These are phyloP conservation scores for Astyanax mexicanus DNA, from an alignment of 2,797 vertebrate species.

Conservation along the genomic window DNA sequence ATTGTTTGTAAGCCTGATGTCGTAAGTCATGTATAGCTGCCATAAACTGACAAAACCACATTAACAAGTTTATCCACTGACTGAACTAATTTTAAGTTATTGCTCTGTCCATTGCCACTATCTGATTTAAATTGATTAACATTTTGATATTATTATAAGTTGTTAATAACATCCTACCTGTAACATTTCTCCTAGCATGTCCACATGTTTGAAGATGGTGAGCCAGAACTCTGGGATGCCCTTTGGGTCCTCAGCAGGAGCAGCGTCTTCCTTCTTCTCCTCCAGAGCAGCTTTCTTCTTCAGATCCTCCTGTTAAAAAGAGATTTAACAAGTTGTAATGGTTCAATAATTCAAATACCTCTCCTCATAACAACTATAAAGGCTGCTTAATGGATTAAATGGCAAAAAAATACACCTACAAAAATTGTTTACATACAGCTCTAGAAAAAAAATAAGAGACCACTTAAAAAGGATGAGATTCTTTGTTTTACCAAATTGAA, in stretches of 20 bases:
- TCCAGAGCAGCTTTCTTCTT: constrained; percentile 90
- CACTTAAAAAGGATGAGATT: too few species aligned
- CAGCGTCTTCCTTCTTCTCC: constrained; percentile 83
- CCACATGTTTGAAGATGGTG: constrained; percentile 95
- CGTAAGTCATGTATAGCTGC: too few species aligned
- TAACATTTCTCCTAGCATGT: constrained; percentile 94
- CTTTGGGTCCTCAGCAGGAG: constrained; percentile 82
- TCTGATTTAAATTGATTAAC: too few species aligned
- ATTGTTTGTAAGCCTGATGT: too few species aligned
- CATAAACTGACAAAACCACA: constrained; percentile 13
- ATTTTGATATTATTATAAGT: too few species aligned
- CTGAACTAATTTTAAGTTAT: background rate
- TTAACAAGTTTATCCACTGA: background rate
- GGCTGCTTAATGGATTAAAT: too few species aligned
- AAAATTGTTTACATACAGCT: too few species aligned
- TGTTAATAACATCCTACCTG: constrained; percentile 83
- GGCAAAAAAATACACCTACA: too few species aligned
- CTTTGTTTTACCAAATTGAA: too few species aligned
- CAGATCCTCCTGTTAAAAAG: constrained; percentile 83
- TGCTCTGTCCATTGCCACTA: background rate
- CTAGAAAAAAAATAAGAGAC: too few species aligned
- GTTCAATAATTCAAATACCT: too few species aligned
- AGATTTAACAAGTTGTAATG: background rate
- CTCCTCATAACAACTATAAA: too few species aligned
- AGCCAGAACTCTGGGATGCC: constrained; percentile 99